Evolutionary conservation across 1,140 invertebrate species (phyloP), one percentile per base, ranked within the genome.

Genomic region (roundworm (Caenorhabditis elegans)): DNA sequence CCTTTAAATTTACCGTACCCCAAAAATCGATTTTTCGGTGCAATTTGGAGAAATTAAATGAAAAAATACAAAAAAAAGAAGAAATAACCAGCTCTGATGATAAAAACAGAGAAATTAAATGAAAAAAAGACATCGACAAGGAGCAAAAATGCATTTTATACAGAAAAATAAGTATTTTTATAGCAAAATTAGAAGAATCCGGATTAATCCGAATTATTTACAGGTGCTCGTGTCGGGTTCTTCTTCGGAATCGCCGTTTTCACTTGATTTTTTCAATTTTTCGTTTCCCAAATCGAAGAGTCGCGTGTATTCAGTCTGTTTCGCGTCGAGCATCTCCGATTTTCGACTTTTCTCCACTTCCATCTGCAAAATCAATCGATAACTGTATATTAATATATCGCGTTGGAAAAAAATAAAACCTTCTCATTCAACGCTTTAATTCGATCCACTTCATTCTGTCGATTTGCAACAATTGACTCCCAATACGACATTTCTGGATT

Each of bases 201-300:
- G n/a, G n/a, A n/a, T n/a, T n/a, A n/a, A n/a, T n/a, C n/a, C n/a
- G n/a, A n/a, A n/a, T n/a, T 43, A 43, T 43, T 43, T 43, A 43
- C 39, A 43, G 39, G 5, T 15, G 5, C 15, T 43, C 39, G 39
- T 8, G 5, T 43, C 39, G n/a, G n/a, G n/a, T 15, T 43, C 39
- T 43, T 43, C 15, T 43, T 15, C 39, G 15, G 39, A 43, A 15
- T 60, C 55, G n/a, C 11, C n/a, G 6, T 39, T 34, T 10, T 34
- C 19, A 10, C 39, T 39, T 2, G 60, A 70, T 43, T 10, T 26
- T 17, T 70, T 70, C 34, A 70, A 39, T 70, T 39, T 70, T 13
- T 70, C 60, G 60, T 70, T 70, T 43, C 60, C 60, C 34, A 70
- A 39, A 70, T 70, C 60, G n/a, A 43, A 70, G 17, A 70, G 60